Percentiles rank a stretch among this genome's conserved stretches.
phyloP scores from a whole-genome alignment of 2,797 vertebrate species.

The Pseudochromis fuscus region DNA sequence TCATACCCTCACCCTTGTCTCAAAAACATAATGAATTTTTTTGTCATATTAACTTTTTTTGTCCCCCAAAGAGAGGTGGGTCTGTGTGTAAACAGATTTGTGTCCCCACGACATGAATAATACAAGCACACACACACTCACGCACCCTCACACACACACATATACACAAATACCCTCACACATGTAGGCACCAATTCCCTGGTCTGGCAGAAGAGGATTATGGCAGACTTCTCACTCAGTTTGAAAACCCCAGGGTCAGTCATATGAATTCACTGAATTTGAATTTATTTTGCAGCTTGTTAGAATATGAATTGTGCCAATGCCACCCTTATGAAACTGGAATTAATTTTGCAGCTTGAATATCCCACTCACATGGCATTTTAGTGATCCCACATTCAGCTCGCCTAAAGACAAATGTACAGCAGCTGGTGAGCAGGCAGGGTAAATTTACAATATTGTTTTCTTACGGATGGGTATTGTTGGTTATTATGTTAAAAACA shows the following conservation, averaged over 20 bases:
- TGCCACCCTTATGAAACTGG: slow-evolving; percentile 50
- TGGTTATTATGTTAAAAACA: too few relatives aligned
- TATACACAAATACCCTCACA: slow-evolving; percentile 29
- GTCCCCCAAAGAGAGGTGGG: background rate
- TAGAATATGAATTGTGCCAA: slow-evolving; percentile 47
- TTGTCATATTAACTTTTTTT: slow-evolving; percentile 25
- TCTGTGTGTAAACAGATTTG: slow-evolving; percentile 20
- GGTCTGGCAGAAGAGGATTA: slow-evolving; percentile 50
- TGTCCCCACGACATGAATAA: slow-evolving; percentile 34
- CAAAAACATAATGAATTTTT: slow-evolving; percentile 1
- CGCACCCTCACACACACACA: background rate
- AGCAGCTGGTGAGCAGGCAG: slow-evolving; percentile 39
- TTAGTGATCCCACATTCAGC: slow-evolving; percentile 26
- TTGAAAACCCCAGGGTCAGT: slow-evolving; percentile 51
- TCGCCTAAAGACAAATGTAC: slow-evolving; percentile 50
- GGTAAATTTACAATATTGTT: slow-evolving; percentile 17
- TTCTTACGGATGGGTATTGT: slow-evolving; percentile 8
- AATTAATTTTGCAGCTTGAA: slow-evolving; percentile 57
- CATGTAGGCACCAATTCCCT: slow-evolving; percentile 43
- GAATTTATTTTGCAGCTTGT: slow-evolving; percentile 59
- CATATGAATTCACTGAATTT: slow-evolving; percentile 56
- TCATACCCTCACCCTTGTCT: slow-evolving; percentile 3
- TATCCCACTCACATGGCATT: slow-evolving; percentile 49
- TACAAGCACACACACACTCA: slow-evolving; percentile 6
- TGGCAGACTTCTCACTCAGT: slow-evolving; percentile 51